Percentiles rank a stretch among this genome's conserved stretches.
Conservation (phyloP, 92 coral and sea anemone genomes). For the Porites lobata region DNA sequence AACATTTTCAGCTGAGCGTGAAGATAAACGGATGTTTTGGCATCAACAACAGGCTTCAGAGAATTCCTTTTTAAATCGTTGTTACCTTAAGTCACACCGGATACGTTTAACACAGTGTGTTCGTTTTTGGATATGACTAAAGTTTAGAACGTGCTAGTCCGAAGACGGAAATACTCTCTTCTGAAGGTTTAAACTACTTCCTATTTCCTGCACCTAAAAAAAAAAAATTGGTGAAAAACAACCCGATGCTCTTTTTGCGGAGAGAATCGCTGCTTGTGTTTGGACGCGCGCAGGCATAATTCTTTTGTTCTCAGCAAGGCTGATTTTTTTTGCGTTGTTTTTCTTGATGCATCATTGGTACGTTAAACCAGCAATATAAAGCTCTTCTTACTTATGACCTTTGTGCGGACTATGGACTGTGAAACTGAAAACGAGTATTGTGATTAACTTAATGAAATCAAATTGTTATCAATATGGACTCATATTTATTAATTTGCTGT, state of each 20-base stretch:
- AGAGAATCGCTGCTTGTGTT: neutral
- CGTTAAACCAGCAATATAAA: neutral
- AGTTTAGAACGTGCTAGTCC: slow-evolving; percentile 16
- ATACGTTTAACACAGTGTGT: neutral
- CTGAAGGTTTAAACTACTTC: slow-evolving; percentile 26
- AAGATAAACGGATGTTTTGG: neutral
- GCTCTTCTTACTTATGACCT: slow-evolving; percentile 8
- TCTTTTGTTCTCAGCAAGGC: slow-evolving; percentile 31
- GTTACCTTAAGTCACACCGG: neutral
- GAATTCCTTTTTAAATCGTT: neutral
- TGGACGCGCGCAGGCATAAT: neutral
- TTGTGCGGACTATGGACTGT: slow-evolving; percentile 25
- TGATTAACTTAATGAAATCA: neutral
- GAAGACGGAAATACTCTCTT: neutral
- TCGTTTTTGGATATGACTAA: neutral
- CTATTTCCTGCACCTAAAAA: neutral
- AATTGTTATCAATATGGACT: neutral
- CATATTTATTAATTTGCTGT: neutral
- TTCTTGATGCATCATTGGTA: neutral
- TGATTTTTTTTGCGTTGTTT: slow-evolving; percentile 12
- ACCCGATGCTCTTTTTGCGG: slow-evolving; percentile 11
- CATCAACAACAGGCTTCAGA: neutral
- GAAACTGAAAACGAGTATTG: slow-evolving; percentile 12
- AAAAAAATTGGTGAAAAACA: slow-evolving; percentile 4
- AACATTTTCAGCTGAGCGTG: neutral